Conservation (phyloP, 30 jellyfish, hydroid and myxozoan species). For the Hydractinia echinata region DNA sequence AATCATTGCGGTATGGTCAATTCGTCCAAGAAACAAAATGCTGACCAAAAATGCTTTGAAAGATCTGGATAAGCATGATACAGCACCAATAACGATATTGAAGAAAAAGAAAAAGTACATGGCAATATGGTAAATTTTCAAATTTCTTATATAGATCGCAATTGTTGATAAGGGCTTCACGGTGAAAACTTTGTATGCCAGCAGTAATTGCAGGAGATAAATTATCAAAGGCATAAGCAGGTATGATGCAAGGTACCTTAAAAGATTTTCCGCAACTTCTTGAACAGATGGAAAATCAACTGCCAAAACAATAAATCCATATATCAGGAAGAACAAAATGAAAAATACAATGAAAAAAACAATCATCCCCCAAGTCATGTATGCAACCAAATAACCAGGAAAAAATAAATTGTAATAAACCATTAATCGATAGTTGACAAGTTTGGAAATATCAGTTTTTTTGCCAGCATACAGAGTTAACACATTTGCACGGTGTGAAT, state of each 20-base stretch:
- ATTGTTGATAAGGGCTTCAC: neutral
- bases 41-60: conserved; percentile 6
- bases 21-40: conserved; percentile 6
- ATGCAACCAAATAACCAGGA: conserved; percentile 22
- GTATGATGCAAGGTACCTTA: conserved; percentile 2
- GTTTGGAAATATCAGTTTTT: neutral
- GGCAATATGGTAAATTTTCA: conserved; percentile 2
- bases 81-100: conserved; percentile 19
- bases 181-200: neutral
- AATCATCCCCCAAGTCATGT: conserved; percentile 25
- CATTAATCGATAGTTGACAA: neutral
- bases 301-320: neutral
- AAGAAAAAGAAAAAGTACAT: conserved; percentile 13
- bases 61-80: conserved; percentile 14
- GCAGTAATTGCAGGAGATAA: neutral
- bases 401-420: neutral
- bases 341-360: neutral
- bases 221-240: neutral
- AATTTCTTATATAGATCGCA: neutral
- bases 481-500: neutral
- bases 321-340: neutral
- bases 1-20: conserved; percentile 9
- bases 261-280: neutral
- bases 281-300: neutral
- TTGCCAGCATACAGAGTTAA: neutral